phyloP scores from a whole-genome alignment of 1,140 invertebrate species.

The Trialeurodes vaporariorum region DNA sequence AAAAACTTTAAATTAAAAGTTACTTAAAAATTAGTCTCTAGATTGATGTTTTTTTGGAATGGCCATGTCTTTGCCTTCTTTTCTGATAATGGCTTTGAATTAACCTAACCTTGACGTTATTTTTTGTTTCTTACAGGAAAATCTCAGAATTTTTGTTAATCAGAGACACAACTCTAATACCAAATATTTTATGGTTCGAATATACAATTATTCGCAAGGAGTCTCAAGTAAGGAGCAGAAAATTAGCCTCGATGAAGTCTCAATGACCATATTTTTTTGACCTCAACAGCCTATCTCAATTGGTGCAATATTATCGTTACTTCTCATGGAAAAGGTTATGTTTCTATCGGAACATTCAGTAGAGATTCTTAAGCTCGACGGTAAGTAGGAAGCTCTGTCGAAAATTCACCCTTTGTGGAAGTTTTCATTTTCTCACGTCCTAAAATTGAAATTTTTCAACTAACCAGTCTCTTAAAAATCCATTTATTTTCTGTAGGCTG shows the following conservation, averaged over 20 bases:
- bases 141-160: conserved; percentile 77
- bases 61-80: conserved; percentile 4
- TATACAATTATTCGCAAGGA: conserved; percentile 79
- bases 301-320: neutral
- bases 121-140: conserved; percentile 48
- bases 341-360: neutral
- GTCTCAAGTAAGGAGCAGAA: conserved; percentile 61
- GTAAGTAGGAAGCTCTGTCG: no score
- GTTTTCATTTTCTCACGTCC: no score
- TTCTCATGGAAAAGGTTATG: neutral
- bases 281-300: neutral
- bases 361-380: no score
- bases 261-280: conserved; percentile 49
- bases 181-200: conserved; percentile 89
- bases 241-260: conserved; percentile 73
- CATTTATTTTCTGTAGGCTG: no score
- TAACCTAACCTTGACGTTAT: conserved; percentile 8
- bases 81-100: conserved; percentile 2
- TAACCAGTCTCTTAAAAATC: no score
- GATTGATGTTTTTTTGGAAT: no score
- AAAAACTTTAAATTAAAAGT: no score
- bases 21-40: no score
- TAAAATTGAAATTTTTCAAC: no score
- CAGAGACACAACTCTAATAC: conserved; percentile 81
- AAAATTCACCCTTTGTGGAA: no score